phyloP scores from a whole-genome alignment of 2,888 invertebrate species.

The Tachina grossa region DNA sequence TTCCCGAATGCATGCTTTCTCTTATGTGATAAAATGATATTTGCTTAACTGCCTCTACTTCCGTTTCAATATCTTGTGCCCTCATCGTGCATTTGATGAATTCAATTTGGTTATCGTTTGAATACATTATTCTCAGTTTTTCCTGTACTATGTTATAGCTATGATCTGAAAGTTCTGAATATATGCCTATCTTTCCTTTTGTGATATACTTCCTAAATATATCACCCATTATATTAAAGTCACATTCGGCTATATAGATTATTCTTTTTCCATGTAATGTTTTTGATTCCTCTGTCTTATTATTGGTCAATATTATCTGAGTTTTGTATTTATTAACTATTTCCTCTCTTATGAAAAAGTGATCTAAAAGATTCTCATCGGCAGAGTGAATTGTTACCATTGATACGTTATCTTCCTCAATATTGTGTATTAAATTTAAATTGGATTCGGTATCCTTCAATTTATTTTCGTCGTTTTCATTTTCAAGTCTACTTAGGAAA shows the following conservation, averaged over 20 bases:
- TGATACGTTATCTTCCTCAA: neutral
- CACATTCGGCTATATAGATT: neutral
- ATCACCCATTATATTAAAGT: neutral
- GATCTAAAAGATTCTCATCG: neutral
- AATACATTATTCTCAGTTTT: neutral
- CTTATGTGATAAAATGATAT: neutral
- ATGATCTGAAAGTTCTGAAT: neutral
- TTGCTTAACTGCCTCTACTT: neutral
- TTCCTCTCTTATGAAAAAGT: conserved; percentile 1
- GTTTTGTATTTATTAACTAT: conserved; percentile 10
- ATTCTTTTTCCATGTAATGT: neutral
- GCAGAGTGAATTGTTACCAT: neutral
- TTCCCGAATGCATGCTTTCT: neutral
- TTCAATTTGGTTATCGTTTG: neutral
- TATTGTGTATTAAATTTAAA: neutral
- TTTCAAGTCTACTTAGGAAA: neutral
- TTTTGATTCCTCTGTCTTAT: neutral
- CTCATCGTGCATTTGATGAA: conserved; percentile 11
- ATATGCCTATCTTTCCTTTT: conserved; percentile 7
- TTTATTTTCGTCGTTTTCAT: too few relatives aligned
- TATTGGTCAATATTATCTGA: neutral
- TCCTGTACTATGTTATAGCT: neutral
- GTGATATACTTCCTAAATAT: conserved; percentile 5
- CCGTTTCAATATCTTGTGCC: too few relatives aligned
- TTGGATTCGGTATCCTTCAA: too few relatives aligned